These are phyloP conservation scores for Orthosia cruda DNA, from an alignment of 2,888 invertebrate species.

Conservation along the genomic window DNA sequence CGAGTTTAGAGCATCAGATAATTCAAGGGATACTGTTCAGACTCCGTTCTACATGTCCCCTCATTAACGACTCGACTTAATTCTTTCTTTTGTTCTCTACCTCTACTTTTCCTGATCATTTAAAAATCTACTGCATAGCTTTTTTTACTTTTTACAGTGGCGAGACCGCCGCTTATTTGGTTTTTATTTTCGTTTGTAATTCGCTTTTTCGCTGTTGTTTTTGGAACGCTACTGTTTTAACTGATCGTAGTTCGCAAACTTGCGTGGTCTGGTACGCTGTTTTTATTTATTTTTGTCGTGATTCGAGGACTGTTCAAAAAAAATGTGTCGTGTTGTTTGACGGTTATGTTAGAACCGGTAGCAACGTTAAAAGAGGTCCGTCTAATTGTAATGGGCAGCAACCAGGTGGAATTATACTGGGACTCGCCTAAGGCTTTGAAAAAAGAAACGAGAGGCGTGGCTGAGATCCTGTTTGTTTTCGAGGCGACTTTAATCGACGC, in stretches of 20 bases:
- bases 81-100: slow-evolving; percentile 70
- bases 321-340: slow-evolving; percentile 58
- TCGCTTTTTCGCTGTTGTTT: slow-evolving; percentile 78
- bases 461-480: slow-evolving; percentile 88
- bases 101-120: slow-evolving; percentile 75
- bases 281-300: slow-evolving; percentile 80
- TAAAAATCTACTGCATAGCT: slow-evolving; percentile 69
- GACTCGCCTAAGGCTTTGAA: slow-evolving; percentile 78
- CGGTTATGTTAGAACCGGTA: slow-evolving; percentile 82
- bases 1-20: slow-evolving; percentile 74
- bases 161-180: slow-evolving; percentile 73
- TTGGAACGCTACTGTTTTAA: slow-evolving; percentile 83
- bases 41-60: slow-evolving; percentile 74
- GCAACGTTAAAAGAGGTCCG: slow-evolving; percentile 77
- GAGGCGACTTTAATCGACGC: slow-evolving; percentile 85
- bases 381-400: slow-evolving; percentile 82
- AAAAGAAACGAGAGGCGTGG: slow-evolving; percentile 78
- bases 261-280: slow-evolving; percentile 79
- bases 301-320: slow-evolving; percentile 57
- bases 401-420: slow-evolving; percentile 79
- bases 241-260: slow-evolving; percentile 82
- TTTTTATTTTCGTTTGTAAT: slow-evolving; percentile 81
- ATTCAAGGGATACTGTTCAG: slow-evolving; percentile 73
- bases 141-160: slow-evolving; percentile 66
- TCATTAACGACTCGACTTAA: slow-evolving; percentile 77